A percentile compares a stretch with the other conserved stretches of the same genome.
phyloP scores from a whole-genome alignment of 2,888 invertebrate genomes.

The Campoletis raptor region DNA sequence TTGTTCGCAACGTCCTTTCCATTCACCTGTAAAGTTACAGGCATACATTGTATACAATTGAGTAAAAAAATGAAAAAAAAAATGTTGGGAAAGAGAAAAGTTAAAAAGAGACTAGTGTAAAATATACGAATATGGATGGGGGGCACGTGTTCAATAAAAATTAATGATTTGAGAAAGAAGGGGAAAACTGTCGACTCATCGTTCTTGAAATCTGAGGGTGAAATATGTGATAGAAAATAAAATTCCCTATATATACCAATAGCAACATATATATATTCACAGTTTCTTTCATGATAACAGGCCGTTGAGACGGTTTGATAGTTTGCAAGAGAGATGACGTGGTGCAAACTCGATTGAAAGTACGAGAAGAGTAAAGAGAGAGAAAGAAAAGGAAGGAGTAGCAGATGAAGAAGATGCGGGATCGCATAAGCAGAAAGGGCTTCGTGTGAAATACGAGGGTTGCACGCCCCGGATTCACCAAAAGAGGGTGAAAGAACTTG shows the following conservation, averaged over 20 bases:
- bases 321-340: constrained; percentile 50
- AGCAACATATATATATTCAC: neutral
- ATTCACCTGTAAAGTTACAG: constrained; percentile 84
- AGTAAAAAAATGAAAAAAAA: neutral
- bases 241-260: neutral
- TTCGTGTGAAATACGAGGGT: constrained; percentile 49
- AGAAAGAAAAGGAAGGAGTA: neutral
- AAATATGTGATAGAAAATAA: constrained; percentile 32
- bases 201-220: constrained; percentile 46
- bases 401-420: constrained; percentile 45
- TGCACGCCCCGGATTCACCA: constrained; percentile 39
- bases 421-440: constrained; percentile 46
- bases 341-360: constrained; percentile 54
- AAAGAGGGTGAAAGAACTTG: constrained; percentile 46
- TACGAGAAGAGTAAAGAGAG: neutral
- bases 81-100: neutral
- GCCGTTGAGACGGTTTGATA: constrained; percentile 55
- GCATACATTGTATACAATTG: neutral
- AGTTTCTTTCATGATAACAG: constrained; percentile 58
- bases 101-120: neutral
- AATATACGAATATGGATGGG: neutral
- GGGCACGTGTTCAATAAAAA: constrained; percentile 42
- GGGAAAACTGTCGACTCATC: constrained; percentile 43
- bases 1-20: constrained; percentile 87
- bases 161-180: constrained; percentile 53